A percentile compares a stretch with the other conserved stretches of the same genome.
These are phyloP conservation scores for Harlomillsia oculata DNA, from an alignment of 1,140 invertebrate species.

Conservation along the genomic window DNA sequence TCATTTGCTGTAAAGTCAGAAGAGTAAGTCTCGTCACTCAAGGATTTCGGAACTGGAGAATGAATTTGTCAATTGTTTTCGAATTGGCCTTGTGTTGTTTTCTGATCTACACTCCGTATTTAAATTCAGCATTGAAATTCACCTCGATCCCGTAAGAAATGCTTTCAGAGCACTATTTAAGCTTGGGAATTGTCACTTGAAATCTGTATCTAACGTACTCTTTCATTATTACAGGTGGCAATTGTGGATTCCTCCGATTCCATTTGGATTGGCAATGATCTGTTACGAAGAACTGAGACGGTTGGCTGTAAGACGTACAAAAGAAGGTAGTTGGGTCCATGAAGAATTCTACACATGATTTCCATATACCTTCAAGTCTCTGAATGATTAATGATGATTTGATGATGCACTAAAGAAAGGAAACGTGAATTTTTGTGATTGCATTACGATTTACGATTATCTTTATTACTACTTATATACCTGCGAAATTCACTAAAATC, in stretches of 20 bases:
- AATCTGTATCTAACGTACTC: background rate
- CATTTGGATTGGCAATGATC: conserved; percentile 17
- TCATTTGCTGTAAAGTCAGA: conserved; percentile 28
- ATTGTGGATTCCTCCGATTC: conserved; percentile 13
- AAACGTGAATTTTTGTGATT: no score
- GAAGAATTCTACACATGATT: conserved; percentile 11
- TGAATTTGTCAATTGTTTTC: conserved; percentile 25
- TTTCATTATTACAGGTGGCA: background rate
- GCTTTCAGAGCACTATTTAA: background rate
- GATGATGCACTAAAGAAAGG: no score
- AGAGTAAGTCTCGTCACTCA: conserved; percentile 27
- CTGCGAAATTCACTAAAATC: no score
- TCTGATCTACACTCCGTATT: conserved; percentile 25
- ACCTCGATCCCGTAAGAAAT: conserved; percentile 13
- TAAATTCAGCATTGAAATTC: conserved; percentile 27
- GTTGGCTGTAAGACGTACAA: background rate
- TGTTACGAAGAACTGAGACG: conserved; percentile 18
- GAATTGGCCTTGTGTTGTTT: conserved; percentile 13
- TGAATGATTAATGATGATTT: no score
- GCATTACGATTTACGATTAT: no score
- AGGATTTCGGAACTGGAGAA: conserved; percentile 27
- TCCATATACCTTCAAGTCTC: no score
- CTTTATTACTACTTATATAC: no score
- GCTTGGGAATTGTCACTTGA: background rate
- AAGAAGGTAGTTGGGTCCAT: conserved; percentile 14